Evolutionary conservation across 2,888 invertebrate genomes (phyloP).

Genomic region (Mythimna vitellina): DNA sequence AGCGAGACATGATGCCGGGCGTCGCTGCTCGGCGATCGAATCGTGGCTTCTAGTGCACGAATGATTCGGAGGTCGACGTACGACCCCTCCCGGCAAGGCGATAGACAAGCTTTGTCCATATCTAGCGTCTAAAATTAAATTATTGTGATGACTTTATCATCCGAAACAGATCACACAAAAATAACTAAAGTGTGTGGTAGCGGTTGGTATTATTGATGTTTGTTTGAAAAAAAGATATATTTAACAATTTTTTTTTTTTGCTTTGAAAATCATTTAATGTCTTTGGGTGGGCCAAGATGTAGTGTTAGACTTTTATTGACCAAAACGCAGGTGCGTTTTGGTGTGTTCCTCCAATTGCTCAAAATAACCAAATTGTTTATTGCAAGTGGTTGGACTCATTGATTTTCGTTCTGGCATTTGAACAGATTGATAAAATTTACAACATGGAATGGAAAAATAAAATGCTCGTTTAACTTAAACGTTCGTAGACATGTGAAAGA

Average conservation of each 20-base stretch:
- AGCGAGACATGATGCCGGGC: slow-evolving; percentile 73
- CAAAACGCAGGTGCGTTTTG: no score
- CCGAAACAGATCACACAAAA: slow-evolving; percentile 24
- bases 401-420: slow-evolving; percentile 21
- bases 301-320: no score
- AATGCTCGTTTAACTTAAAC: slow-evolving; percentile 10
- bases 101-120: slow-evolving; percentile 64
- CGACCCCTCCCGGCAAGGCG: slow-evolving; percentile 68
- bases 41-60: slow-evolving; percentile 71
- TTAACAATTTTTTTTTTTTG: no score
- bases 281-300: no score
- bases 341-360: no score
- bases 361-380: slow-evolving; percentile 5
- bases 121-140: slow-evolving; percentile 59
- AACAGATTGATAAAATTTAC: neutral
- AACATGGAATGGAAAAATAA: slow-evolving; percentile 10
- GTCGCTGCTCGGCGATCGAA: slow-evolving; percentile 65
- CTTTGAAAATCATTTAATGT: no score
- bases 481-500: slow-evolving; percentile 17
- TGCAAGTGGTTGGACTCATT: neutral
- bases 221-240: neutral
- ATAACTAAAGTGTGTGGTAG: neutral
- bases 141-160: slow-evolving; percentile 50
- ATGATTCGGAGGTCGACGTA: slow-evolving; percentile 78
- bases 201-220: slow-evolving; percentile 18